Evolutionary conservation across 2,888 invertebrate genomes (phyloP).

Genomic region (Escarpia spicata): DNA sequence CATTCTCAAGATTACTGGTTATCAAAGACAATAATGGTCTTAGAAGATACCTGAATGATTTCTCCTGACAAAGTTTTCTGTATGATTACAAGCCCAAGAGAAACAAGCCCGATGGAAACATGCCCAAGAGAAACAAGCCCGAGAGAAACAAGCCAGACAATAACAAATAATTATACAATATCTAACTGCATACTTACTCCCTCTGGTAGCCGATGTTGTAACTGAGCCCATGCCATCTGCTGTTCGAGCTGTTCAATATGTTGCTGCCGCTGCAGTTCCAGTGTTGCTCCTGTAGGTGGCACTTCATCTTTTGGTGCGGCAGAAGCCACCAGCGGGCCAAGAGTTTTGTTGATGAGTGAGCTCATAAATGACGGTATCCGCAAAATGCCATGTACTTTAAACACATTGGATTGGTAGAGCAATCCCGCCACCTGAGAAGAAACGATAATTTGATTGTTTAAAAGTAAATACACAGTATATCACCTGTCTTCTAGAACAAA

Average conservation of each 20-base stretch:
- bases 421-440: slow-evolving; percentile 64
- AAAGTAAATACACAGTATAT: background rate
- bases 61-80: background rate
- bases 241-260: slow-evolving; percentile 68
- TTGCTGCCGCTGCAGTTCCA: slow-evolving; percentile 69
- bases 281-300: slow-evolving; percentile 68
- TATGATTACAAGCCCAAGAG: background rate
- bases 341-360: slow-evolving; percentile 52
- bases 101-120: background rate
- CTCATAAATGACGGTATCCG: slow-evolving; percentile 64
- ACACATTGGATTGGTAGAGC: slow-evolving; percentile 66
- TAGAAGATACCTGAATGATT: background rate
- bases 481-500: too few relatives aligned
- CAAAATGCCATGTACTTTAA: slow-evolving; percentile 63
- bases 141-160: background rate
- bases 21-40: background rate
- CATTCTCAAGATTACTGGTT: background rate
- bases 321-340: slow-evolving; percentile 66
- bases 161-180: background rate
- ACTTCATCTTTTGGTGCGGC: slow-evolving; percentile 60
- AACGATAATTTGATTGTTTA: slow-evolving; percentile 25
- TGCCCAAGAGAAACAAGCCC: background rate
- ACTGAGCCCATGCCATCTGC: slow-evolving; percentile 61
- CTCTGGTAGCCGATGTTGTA: slow-evolving; percentile 38
- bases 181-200: slow-evolving; percentile 13